These are phyloP conservation scores for Melipona quadrifasciata DNA, from an alignment of 1,140 invertebrate species.

Conservation along the genomic window DNA sequence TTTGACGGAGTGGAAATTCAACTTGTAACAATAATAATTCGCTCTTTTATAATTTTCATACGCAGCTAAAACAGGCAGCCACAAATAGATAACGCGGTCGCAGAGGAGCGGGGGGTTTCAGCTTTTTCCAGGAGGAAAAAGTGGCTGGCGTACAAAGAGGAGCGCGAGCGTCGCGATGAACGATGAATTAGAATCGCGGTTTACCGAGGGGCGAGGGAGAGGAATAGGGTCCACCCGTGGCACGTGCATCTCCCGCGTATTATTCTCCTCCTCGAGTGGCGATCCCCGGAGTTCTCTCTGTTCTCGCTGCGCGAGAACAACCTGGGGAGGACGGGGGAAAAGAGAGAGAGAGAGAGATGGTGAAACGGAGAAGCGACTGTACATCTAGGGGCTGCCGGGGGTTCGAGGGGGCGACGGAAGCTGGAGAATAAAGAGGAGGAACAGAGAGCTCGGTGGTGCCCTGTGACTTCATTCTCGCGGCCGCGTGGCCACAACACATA, in stretches of 20 bases:
- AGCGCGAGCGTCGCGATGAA: constrained; percentile 25
- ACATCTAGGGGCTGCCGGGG: neutral
- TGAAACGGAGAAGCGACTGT: neutral
- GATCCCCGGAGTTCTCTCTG: constrained; percentile 36
- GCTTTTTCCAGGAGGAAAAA: constrained; percentile 4
- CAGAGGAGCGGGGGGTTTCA: no score
- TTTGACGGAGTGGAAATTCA: neutral
- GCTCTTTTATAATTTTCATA: neutral
- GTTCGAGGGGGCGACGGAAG: neutral
- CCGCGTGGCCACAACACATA: constrained; percentile 64
- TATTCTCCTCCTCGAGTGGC: constrained; percentile 71
- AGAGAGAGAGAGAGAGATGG: constrained; percentile 5
- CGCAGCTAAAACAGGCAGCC: neutral
- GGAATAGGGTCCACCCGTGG: constrained; percentile 35
- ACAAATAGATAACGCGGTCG: neutral
- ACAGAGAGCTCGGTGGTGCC: constrained; percentile 18
- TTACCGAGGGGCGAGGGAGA: constrained; percentile 12
- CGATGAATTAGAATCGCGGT: constrained; percentile 60
- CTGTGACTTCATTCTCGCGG: constrained; percentile 67
- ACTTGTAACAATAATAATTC: neutral
- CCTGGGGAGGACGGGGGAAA: neutral
- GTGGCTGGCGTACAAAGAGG: constrained; percentile 3
- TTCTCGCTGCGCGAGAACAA: neutral
- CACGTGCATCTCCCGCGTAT: constrained; percentile 70
- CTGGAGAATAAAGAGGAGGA: constrained; percentile 35